These are phyloP conservation scores for Caenorhabditis angaria DNA, from an alignment of 2,888 invertebrate species.

Conservation along the genomic window DNA sequence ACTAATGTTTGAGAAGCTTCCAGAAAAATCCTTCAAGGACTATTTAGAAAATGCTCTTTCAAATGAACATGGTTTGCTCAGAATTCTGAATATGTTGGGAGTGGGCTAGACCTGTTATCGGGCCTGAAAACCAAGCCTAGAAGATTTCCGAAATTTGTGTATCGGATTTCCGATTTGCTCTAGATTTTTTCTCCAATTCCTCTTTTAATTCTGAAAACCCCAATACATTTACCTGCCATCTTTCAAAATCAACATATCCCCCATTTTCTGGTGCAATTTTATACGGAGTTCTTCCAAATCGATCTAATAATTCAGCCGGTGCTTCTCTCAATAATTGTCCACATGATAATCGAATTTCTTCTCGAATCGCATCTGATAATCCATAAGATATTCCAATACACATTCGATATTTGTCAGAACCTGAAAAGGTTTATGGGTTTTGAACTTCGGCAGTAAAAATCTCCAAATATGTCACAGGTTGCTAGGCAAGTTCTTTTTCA, in stretches of 20 bases:
- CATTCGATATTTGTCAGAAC: constrained; percentile 16
- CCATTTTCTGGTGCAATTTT: constrained; percentile 24
- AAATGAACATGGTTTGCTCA: too few species aligned
- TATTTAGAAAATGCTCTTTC: too few species aligned
- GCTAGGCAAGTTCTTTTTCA: too few species aligned
- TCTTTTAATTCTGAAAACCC: too few species aligned
- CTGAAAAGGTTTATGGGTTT: constrained; percentile 10
- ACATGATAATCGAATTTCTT: constrained; percentile 18
- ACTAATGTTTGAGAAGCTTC: too few species aligned
- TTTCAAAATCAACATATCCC: constrained; percentile 46
- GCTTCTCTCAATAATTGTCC: constrained; percentile 30
- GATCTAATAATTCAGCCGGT: constrained; percentile 23
- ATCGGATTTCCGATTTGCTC: too few species aligned
- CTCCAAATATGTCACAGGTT: background rate
- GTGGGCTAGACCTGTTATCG: too few species aligned
- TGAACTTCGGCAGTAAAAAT: background rate
- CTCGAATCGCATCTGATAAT: constrained; percentile 15
- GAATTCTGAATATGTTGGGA: too few species aligned
- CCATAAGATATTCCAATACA: constrained; percentile 28
- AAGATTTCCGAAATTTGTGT: too few species aligned
- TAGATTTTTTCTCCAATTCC: too few species aligned
- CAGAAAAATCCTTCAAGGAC: too few species aligned
- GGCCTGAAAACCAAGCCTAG: too few species aligned
- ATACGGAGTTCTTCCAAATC: constrained; percentile 16
- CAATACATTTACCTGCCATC: constrained; percentile 40